Percentiles rank a stretch among this genome's conserved stretches.
phyloP scores from a whole-genome alignment of 2,797 vertebrate genomes.

The Cacajao melanocephalus region DNA sequence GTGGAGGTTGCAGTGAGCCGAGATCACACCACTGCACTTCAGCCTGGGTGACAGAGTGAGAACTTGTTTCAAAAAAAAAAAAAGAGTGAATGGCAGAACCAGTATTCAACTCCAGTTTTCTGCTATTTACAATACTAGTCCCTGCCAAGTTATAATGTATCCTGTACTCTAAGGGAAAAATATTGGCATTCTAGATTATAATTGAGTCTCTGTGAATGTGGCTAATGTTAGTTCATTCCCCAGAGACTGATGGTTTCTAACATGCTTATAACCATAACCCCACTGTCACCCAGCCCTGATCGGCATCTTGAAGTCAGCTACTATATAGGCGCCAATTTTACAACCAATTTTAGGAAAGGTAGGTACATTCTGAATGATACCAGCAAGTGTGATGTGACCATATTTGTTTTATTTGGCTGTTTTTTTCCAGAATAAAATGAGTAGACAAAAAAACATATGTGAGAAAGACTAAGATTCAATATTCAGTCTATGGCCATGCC shows the following conservation, averaged over 20 bases:
- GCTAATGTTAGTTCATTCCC: not conserved
- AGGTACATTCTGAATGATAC: constrained; percentile 1
- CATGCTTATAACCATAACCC: not conserved
- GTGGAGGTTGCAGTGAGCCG: not conserved
- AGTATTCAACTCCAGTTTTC: constrained; percentile 4
- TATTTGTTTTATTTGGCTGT: not conserved
- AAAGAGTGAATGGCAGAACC: too few species aligned
- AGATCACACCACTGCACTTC: not conserved
- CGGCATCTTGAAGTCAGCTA: not conserved
- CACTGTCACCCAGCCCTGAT: not conserved
- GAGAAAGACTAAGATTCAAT: not conserved
- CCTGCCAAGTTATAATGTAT: not conserved
- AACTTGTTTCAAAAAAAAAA: too few species aligned
- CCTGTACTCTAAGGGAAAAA: not conserved
- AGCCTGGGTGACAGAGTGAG: not conserved
- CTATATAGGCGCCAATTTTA: not conserved
- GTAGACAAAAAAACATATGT: not conserved
- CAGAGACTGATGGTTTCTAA: not conserved
- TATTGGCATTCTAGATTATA: not conserved
- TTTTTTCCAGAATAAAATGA: not conserved
- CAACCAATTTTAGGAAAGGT: not conserved
- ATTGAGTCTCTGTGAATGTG: not conserved
- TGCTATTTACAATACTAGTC: not conserved
- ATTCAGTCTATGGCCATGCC: not conserved
- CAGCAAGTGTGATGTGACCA: not conserved